These are phyloP conservation scores for Lepilemur septentrionalis DNA, from an alignment of 2,797 vertebrate species.

Conservation along the genomic window DNA sequence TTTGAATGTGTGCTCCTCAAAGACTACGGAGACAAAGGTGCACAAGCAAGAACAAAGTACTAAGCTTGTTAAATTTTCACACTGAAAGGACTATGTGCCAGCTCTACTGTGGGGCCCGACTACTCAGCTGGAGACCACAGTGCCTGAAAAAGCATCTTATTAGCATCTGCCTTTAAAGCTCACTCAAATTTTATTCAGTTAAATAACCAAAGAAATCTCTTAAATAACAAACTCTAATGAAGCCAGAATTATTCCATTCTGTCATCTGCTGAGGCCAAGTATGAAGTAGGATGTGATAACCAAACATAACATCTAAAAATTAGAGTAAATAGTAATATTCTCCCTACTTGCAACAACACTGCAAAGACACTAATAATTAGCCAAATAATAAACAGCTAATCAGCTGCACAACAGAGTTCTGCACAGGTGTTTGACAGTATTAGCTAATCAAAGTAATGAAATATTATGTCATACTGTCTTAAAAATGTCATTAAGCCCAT, in stretches of 20 bases:
- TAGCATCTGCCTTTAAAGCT: slow-evolving; percentile 6
- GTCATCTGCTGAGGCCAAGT: not conserved
- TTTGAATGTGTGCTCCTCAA: not conserved
- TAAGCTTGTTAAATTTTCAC: not conserved
- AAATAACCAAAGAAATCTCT: slow-evolving; percentile 5
- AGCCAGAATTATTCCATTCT: not conserved
- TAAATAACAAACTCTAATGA: not conserved
- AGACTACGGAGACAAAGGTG: not conserved
- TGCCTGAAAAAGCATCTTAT: not conserved
- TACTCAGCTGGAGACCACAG: not conserved
- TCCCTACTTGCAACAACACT: not conserved
- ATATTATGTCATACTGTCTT: not conserved
- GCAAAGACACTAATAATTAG: not conserved
- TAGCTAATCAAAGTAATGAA: not conserved
- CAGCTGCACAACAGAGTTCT: not conserved
- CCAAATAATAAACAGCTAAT: not conserved
- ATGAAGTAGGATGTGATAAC: not conserved
- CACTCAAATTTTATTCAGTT: not conserved
- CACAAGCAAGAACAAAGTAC: not conserved
- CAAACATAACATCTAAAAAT: not conserved
- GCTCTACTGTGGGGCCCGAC: not conserved
- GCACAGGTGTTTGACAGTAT: not conserved
- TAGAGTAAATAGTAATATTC: not conserved
- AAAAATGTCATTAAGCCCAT: not conserved
- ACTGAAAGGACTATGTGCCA: not conserved